These are phyloP conservation scores for Ochlodes sylvanus DNA, from an alignment of 2,888 invertebrate species.

Conservation along the genomic window DNA sequence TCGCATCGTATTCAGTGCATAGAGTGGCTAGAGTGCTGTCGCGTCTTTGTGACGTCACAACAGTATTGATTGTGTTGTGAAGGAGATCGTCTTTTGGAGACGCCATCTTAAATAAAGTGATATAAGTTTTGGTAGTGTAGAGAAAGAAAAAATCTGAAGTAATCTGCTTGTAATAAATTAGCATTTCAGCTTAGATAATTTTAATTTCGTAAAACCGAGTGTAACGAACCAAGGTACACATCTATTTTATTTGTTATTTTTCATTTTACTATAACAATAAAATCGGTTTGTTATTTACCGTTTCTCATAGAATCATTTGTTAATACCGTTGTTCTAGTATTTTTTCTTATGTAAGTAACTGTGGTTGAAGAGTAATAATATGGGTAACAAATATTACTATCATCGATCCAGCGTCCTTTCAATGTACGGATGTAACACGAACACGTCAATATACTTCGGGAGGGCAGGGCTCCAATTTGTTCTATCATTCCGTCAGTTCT, in stretches of 20 bases:
- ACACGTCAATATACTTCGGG: conserved; percentile 81
- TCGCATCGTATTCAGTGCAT: conserved; percentile 40
- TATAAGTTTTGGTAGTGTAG: conserved; percentile 87
- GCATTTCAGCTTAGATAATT: conserved; percentile 73
- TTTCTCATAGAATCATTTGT: conserved; percentile 62
- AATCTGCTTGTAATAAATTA: conserved; percentile 74
- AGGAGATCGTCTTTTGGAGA: conserved; percentile 82
- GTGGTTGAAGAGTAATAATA: conserved; percentile 48
- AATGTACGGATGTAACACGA: conserved; percentile 82
- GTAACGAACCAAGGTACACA: conserved; percentile 92
- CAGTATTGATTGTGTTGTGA: conserved; percentile 66
- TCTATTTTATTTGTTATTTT: conserved; percentile 77
- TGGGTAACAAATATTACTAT: conserved; percentile 55
- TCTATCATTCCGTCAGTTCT: conserved; percentile 59
- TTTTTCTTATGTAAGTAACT: conserved; percentile 45
- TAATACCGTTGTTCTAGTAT: conserved; percentile 69
- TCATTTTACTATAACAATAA: conserved; percentile 51
- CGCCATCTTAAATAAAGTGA: conserved; percentile 85
- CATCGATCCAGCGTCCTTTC: conserved; percentile 75
- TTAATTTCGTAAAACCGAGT: conserved; percentile 85
- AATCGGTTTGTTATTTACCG: conserved; percentile 80
- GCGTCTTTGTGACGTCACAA: conserved; percentile 84
- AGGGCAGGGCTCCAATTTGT: conserved; percentile 77
- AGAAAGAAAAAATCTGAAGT: conserved; percentile 80
- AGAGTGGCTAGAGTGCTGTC: conserved; percentile 71